Evolutionary conservation across 2,888 invertebrate species (phyloP), one percentile per base, ranked within the genome.

Genomic region (Synanthedon andrenaeformis): DNA sequence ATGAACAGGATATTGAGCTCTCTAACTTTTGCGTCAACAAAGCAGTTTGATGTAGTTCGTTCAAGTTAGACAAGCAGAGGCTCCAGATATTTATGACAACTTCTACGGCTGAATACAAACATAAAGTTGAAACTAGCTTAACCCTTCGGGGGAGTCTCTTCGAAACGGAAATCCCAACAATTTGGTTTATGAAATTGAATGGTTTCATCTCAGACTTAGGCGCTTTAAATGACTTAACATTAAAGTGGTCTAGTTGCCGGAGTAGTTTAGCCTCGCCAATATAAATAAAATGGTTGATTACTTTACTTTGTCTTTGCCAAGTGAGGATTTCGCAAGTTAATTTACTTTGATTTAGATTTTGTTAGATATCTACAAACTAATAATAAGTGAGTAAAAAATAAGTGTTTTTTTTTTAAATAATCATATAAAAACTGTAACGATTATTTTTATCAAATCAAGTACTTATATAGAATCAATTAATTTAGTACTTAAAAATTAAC

Each of bases 71-170:
- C 74, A 73, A 76, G 70, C 73, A 69, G 69, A 72, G 69, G 65
- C 68, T 67, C 69, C 65, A 53, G 69, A 81, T 82, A 82, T 83
- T 82, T 82, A 82, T 81, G 80, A 79, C 78, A 74, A 80, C 71
- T 77, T 73, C 67, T 69, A 65, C 62, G 64, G 66, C 67, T 70
- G 71, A 78, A 79, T 80, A 74, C 77, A 77, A 81, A 81, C 76
- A 76, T 75, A 68, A 75, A 82, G 73, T 80, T 80, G 68, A 70
- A 80, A 81, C 79, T 75, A 74, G 76, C 78, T 77, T 69, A 74
- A 76, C 76, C 80, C 80, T 79, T 77, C 65, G 70, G 64, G 72
- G 67, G 67, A 74, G 67, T 76, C 74, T 70, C 70, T 67, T 74
- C 72, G 66, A 64, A 66, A 65, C 71, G 78, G 79, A 78, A 76